Evolutionary conservation across 1,140 invertebrate species (phyloP), one percentile per base, ranked within the genome.

Genomic region (Neocloeon triangulifer): DNA sequence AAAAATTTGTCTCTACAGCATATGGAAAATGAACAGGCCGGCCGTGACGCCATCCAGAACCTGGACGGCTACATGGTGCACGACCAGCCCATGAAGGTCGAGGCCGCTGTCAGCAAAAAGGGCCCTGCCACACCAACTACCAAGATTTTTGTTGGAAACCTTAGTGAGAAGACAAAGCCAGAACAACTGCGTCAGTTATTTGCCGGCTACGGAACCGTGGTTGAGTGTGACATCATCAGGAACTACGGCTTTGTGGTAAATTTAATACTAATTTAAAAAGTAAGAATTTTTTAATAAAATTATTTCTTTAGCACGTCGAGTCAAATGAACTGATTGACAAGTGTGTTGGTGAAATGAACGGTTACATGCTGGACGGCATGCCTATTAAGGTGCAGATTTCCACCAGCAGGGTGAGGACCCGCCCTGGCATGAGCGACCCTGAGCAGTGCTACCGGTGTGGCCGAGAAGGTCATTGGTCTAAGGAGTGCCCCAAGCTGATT

Each of bases 371-470:
- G 33, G 77, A 82, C 54, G 77, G 77, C 19, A 74, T 81, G 50
- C 73, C 76, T 21, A 77, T 84, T 63, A 84, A 84, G 58, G 79
- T 84, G 34, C 75, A 89, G 59, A 61, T 88, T 30, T 88, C 82
- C 25, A 85, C 81, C 31, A 85, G 80, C 53, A 73, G 79, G 50
- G 84, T 89, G 6, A 61, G 85, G 40, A 82, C 85, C 50, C 73
- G 80, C 49, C 82, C 85, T 41, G 85, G 85, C 40, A 91, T 92
- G 84, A 84, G 84, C 43, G 81, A 86, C 55, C 80, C 82, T 48
- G 82, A 85, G 50, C 80, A 84, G 50, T 91, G 84, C 59, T 91
- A 86, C 59, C 69, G 43, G 53, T 91, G 85, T 64, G 84, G 84
- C 34, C 68, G 78, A 51, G 78, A 78, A 45, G 85, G 85, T 39